A percentile compares a stretch with the other conserved stretches of the same genome.
Conservation (phyloP, 2,797 vertebrate species). For the Pipistrellus pipistrellus region DNA sequence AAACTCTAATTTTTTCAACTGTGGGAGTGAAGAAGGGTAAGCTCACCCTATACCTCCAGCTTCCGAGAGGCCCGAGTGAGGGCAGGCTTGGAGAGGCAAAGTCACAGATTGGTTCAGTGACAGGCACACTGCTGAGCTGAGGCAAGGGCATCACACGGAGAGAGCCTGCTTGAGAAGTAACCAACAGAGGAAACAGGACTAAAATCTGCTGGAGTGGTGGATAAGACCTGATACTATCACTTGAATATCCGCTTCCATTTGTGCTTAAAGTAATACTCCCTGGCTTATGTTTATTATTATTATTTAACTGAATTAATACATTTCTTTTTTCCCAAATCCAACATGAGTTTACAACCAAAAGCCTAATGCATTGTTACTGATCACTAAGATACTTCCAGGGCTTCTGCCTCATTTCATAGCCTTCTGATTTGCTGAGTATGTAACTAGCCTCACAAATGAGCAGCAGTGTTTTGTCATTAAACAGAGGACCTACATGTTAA, state of each 20-base stretch:
- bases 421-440: background rate
- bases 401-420: background rate
- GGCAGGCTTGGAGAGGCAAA: background rate
- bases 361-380: background rate
- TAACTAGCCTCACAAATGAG: background rate
- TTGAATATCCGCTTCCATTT: background rate
- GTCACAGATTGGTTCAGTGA: background rate
- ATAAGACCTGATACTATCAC: background rate
- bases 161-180: background rate
- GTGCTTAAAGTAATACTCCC: background rate
- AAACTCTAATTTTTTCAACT: background rate
- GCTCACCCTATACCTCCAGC: background rate
- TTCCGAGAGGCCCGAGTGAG: background rate
- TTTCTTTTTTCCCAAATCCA: background rate
- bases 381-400: background rate
- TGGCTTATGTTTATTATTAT: background rate
- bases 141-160: background rate
- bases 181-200: background rate
- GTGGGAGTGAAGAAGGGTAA: background rate
- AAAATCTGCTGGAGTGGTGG: background rate
- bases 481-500: background rate
- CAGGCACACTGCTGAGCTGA: background rate
- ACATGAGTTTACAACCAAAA: background rate
- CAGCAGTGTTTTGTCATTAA: background rate
- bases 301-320: background rate